phyloP scores from a whole-genome alignment of 2,797 vertebrate species.

The Calcarius lapponicus region DNA sequence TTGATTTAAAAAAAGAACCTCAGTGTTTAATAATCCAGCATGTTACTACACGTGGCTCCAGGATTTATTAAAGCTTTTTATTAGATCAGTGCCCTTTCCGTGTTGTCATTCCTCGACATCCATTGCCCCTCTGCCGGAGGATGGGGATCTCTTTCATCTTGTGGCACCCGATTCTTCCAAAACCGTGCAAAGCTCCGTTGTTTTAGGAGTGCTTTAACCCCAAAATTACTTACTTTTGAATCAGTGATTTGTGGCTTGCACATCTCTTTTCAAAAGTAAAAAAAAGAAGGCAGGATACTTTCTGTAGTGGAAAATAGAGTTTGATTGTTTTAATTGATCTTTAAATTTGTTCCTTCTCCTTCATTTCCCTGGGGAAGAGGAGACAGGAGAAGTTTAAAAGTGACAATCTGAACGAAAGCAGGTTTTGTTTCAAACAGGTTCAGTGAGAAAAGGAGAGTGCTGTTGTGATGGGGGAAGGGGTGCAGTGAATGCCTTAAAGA shows the following conservation, averaged over 20 bases:
- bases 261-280: neutral
- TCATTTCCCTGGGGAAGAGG: neutral
- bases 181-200: neutral
- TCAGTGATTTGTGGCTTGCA: neutral
- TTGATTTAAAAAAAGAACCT: slow-evolving; percentile 16
- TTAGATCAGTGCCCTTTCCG: slow-evolving; percentile 3
- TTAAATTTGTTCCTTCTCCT: neutral
- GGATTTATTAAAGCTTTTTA: neutral
- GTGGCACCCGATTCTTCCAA: neutral
- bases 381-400: neutral
- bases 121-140: slow-evolving; percentile 67
- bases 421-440: neutral
- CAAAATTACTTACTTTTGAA: accelerated
- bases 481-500: neutral
- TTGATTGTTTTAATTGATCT: neutral
- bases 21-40: slow-evolving; percentile 25
- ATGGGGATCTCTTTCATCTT: neutral
- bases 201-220: neutral
- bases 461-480: neutral
- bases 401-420: neutral
- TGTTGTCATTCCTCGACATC: slow-evolving; percentile 23
- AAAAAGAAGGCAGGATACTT: neutral
- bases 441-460: neutral
- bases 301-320: neutral
- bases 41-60: neutral